phyloP scores from a whole-genome alignment of 2,797 vertebrate genomes.

The Malacoraja senta region DNA sequence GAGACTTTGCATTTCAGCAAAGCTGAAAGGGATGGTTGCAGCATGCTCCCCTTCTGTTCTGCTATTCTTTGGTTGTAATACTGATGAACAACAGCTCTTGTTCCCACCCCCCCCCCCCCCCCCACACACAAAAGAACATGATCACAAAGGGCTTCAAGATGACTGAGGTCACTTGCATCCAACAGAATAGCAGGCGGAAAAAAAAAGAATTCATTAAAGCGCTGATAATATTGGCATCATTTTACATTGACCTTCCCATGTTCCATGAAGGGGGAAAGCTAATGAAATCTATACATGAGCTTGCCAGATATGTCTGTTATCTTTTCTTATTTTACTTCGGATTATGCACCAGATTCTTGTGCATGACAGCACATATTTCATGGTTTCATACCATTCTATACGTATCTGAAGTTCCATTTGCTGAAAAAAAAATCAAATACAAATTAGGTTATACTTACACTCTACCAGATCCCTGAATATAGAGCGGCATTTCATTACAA shows the following conservation, averaged over 20 bases:
- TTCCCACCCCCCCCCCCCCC: neutral
- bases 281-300: slow-evolving; percentile 36
- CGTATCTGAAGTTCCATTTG: neutral
- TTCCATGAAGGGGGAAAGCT: slow-evolving; percentile 29
- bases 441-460: slow-evolving; percentile 18
- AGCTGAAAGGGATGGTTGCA: slow-evolving; percentile 22
- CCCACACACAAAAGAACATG: slow-evolving; percentile 22
- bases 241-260: slow-evolving; percentile 34
- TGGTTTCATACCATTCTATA: slow-evolving; percentile 4
- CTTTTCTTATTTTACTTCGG: slow-evolving; percentile 35
- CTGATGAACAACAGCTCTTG: slow-evolving; percentile 32
- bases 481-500: neutral
- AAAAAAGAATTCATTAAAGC: slow-evolving; percentile 35
- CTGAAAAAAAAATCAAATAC: slow-evolving; percentile 14
- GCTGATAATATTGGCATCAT: slow-evolving; percentile 33
- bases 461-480: neutral
- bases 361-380: slow-evolving; percentile 34
- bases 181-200: neutral
- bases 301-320: slow-evolving; percentile 35
- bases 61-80: slow-evolving; percentile 27
- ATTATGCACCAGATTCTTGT: slow-evolving; percentile 32
- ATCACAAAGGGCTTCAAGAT: slow-evolving; percentile 22
- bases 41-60: slow-evolving; percentile 3
- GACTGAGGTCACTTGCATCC: slow-evolving; percentile 33
- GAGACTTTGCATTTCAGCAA: slow-evolving; percentile 21